A percentile compares a stretch with the other conserved stretches of the same genome.
phyloP scores from a whole-genome alignment of 2,888 invertebrate species.

The Heliothis peltigera region DNA sequence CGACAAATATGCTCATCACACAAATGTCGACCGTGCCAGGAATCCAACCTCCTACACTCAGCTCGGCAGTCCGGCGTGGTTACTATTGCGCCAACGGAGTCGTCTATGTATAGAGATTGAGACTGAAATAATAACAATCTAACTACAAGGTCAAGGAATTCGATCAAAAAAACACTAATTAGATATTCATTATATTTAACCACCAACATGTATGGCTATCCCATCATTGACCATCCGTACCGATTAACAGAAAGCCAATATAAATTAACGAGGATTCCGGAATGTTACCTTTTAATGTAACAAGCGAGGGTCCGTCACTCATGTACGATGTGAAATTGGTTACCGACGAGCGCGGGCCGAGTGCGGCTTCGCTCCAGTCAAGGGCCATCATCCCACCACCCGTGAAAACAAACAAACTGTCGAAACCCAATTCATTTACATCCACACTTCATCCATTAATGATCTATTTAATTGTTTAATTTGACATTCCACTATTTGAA shows the following conservation, averaged over 20 bases:
- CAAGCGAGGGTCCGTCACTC: slow-evolving; percentile 43
- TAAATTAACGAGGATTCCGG: slow-evolving; percentile 51
- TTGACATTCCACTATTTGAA: slow-evolving; percentile 48
- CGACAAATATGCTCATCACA: no score
- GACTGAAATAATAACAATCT: no score
- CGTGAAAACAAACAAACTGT: slow-evolving; percentile 72
- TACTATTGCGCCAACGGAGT: no score
- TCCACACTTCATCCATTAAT: slow-evolving; percentile 70
- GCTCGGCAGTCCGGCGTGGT: no score
- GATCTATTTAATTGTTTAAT: slow-evolving; percentile 67
- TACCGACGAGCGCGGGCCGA: slow-evolving; percentile 31
- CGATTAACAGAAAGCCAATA: slow-evolving; percentile 52
- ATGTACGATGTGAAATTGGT: slow-evolving; percentile 64
- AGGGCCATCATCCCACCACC: slow-evolving; percentile 60
- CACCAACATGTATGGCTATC: slow-evolving; percentile 1
- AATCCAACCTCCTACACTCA: no score
- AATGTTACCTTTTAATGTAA: slow-evolving; percentile 55
- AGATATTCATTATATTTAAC: not conserved
- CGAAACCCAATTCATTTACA: slow-evolving; percentile 76
- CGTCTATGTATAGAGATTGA: no score
- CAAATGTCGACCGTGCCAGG: no score
- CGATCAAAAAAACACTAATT: no score
- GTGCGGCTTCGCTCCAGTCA: slow-evolving; percentile 54
- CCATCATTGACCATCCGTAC: slow-evolving; percentile 34
- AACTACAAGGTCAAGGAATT: no score